A percentile compares a stretch with the other conserved stretches of the same genome.
Conservation (phyloP, 2,888 invertebrate genomes). For the Laothoe populi region DNA sequence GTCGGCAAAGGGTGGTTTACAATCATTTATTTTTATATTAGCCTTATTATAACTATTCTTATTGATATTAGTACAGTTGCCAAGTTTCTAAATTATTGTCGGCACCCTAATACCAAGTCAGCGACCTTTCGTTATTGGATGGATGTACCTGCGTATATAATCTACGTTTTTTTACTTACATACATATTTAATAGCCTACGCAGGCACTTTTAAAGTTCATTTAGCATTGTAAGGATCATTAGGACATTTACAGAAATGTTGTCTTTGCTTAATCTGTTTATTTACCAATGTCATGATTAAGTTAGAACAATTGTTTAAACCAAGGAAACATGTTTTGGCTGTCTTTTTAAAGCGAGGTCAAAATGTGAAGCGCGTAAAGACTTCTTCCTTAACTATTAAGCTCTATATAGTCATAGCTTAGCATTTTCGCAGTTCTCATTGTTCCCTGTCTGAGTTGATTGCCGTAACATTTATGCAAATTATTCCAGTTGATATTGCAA, state of each 20-base stretch:
- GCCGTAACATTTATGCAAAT: neutral
- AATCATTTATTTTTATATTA: constrained; percentile 16
- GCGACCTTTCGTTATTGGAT: constrained; percentile 17
- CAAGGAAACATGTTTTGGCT: neutral
- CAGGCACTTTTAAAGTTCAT: constrained; percentile 3
- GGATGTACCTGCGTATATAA: constrained; percentile 15
- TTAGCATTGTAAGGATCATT: constrained; percentile 11
- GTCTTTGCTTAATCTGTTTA: neutral
- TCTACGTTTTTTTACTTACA: constrained; percentile 15
- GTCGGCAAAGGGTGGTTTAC: constrained; percentile 18
- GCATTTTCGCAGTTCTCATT: neutral
- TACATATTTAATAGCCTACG: constrained; percentile 16
- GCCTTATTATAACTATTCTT: constrained; percentile 3
- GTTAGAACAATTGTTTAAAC: neutral
- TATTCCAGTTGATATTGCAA: neutral
- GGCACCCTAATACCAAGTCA: constrained; percentile 11
- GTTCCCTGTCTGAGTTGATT: neutral
- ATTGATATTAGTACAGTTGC: constrained; percentile 18
- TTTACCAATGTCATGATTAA: neutral
- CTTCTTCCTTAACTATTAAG: neutral
- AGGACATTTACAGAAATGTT: neutral
- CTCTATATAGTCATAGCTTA: neutral
- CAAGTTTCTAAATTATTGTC: constrained; percentile 12
- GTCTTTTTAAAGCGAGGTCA: neutral
- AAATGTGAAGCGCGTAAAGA: neutral